Percentiles rank a stretch among this genome's conserved stretches.
phyloP scores from a whole-genome alignment of 1,140 invertebrate genomes.

The Holotrichia oblita region DNA sequence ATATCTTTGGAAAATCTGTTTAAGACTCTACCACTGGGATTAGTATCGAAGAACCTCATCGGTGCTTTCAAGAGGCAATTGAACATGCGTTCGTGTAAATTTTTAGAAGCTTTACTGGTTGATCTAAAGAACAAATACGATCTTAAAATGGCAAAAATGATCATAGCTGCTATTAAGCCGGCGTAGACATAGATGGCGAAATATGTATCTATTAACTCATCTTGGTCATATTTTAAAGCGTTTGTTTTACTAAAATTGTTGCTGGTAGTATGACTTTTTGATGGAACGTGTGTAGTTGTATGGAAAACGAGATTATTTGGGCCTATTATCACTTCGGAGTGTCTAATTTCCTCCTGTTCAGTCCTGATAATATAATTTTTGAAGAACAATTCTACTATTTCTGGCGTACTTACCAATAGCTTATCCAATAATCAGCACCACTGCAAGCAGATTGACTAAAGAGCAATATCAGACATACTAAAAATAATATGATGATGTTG shows the following conservation, averaged over 20 bases:
- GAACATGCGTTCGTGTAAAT: slow-evolving; percentile 70
- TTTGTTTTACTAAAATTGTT: neutral
- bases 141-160: slow-evolving; percentile 59
- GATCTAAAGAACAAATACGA: slow-evolving; percentile 66
- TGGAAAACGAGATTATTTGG: neutral
- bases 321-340: neutral
- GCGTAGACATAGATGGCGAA: slow-evolving; percentile 38
- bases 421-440: slow-evolving; percentile 81
- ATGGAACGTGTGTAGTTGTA: too few relatives aligned
- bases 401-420: slow-evolving; percentile 70
- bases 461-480: slow-evolving; percentile 66
- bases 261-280: too few relatives aligned
- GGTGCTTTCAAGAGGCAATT: slow-evolving; percentile 25
- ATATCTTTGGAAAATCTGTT: slow-evolving; percentile 84
- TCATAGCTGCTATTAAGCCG: slow-evolving; percentile 42
- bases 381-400: slow-evolving; percentile 19
- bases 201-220: neutral
- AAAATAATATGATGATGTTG: slow-evolving; percentile 62
- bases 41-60: slow-evolving; percentile 42
- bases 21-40: slow-evolving; percentile 56
- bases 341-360: neutral
- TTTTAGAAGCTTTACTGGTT: slow-evolving; percentile 69
- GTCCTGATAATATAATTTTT: slow-evolving; percentile 23
- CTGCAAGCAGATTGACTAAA: slow-evolving; percentile 75
- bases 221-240: neutral